Conservation (phyloP, 2,797 vertebrate species). For the Semotilus atromaculatus region DNA sequence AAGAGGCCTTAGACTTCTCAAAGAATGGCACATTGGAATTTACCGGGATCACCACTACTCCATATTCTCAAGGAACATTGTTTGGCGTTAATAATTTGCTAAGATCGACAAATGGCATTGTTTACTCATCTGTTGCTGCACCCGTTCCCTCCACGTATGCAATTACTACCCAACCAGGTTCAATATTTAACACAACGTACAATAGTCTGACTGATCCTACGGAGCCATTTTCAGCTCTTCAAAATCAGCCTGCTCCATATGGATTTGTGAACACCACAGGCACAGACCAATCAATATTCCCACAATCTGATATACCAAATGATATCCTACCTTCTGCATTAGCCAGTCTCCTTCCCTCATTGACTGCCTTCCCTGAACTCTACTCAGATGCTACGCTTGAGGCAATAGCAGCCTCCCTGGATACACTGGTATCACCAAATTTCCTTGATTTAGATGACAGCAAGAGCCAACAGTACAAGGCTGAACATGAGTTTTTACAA, state of each 20-base stretch:
- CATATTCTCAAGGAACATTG: conserved; percentile 86
- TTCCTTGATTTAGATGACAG: conserved; percentile 90
- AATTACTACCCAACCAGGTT: conserved; percentile 97
- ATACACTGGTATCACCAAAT: conserved; percentile 86
- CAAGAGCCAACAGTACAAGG: conserved; percentile 92
- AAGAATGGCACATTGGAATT: conserved; percentile 89
- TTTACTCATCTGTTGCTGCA: conserved; percentile 92
- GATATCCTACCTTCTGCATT: conserved; percentile 84
- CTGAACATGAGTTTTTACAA: conserved; percentile 95
- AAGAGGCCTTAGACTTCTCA: conserved; percentile 97
- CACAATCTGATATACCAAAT: conserved; percentile 82
- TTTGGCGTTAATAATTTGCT: conserved; percentile 87
- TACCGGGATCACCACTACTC: conserved; percentile 82
- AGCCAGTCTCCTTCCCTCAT: conserved; percentile 78
- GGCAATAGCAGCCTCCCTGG: conserved; percentile 81
- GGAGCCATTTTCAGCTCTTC: conserved; percentile 77
- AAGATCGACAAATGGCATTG: conserved; percentile 92
- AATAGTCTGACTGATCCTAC: conserved; percentile 74
- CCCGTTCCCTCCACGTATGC: conserved; percentile 92
- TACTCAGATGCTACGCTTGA: conserved; percentile 86
- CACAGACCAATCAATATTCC: conserved; percentile 79
- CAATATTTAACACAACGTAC: conserved; percentile 87
- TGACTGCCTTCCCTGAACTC: conserved; percentile 88
- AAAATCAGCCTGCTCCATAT: conserved; percentile 85
- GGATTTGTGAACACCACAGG: conserved; percentile 85